Conservation (phyloP, 2,797 vertebrate genomes). For the Aeoliscus strigatus region DNA sequence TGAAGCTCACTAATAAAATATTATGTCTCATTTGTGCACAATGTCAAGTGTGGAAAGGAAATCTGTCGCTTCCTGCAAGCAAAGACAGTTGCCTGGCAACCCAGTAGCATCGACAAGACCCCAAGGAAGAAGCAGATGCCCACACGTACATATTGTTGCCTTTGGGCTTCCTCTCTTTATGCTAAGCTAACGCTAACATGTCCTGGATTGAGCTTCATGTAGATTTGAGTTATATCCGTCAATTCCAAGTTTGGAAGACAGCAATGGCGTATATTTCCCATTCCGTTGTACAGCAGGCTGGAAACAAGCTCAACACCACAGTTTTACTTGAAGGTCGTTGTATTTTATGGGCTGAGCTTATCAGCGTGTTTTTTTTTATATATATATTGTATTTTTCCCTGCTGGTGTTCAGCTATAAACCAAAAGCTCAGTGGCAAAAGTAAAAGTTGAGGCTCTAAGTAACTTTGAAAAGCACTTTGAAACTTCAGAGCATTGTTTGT, state of each 20-base stretch:
- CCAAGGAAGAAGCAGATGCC: neutral
- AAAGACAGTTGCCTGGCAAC: neutral
- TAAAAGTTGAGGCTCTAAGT: constrained; percentile 24
- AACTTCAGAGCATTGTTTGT: constrained; percentile 33
- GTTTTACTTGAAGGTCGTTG: constrained; percentile 38
- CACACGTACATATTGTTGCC: neutral
- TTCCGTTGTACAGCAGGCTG: constrained; percentile 4
- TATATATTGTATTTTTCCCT: neutral
- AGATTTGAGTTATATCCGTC: neutral
- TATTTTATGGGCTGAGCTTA: constrained; percentile 2
- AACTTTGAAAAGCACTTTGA: too few relatives aligned
- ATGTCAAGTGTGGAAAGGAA: too few relatives aligned
- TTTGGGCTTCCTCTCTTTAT: neutral
- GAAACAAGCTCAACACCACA: constrained; percentile 16
- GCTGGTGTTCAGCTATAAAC: constrained; percentile 26
- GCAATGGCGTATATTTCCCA: too few relatives aligned
- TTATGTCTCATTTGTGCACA: too few relatives aligned
- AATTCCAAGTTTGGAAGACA: too few relatives aligned
- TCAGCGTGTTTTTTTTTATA: neutral
- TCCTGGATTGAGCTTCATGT: constrained; percentile 2
- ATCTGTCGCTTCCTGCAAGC: neutral
- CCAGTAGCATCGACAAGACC: neutral
- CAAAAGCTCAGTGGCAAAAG: constrained; percentile 13
- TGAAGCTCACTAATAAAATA: too few relatives aligned
- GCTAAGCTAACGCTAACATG: neutral